Conservation (phyloP, 2,888 invertebrate genomes). For the Microctonus aethiopoides region DNA sequence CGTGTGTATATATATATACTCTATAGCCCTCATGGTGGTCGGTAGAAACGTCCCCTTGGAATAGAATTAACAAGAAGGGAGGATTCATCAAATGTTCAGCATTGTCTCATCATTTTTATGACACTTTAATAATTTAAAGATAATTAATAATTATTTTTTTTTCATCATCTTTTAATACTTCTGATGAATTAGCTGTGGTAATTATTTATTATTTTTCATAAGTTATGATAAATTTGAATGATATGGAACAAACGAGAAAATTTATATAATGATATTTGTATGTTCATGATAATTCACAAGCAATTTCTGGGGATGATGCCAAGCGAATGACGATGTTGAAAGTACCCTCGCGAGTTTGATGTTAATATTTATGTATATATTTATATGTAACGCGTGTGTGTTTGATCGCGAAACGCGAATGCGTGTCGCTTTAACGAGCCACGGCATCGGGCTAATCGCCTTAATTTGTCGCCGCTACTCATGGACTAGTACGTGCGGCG, state of each 20-base stretch:
- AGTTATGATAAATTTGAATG: not conserved
- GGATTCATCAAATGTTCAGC: constrained; percentile 18
- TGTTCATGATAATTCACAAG: not conserved
- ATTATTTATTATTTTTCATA: no score
- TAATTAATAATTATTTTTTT: not conserved
- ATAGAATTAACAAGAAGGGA: not conserved
- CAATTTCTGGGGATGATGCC: not conserved
- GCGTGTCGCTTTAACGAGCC: constrained; percentile 51
- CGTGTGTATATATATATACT: not conserved
- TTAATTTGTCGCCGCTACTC: constrained; percentile 51
- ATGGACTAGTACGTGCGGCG: constrained; percentile 36
- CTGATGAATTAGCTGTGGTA: not conserved
- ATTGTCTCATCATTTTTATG: constrained; percentile 16
- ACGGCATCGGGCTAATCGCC: constrained; percentile 51
- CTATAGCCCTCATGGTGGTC: constrained; percentile 29
- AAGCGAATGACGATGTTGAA: not conserved
- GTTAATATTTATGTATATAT: not conserved
- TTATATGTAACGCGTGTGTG: not conserved
- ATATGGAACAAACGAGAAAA: not conserved
- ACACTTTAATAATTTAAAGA: not conserved
- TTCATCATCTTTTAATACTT: not conserved
- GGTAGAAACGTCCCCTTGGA: not conserved
- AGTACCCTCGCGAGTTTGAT: not conserved
- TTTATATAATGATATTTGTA: not conserved
- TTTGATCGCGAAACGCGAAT: constrained; percentile 38